These are phyloP conservation scores for Limnephilus rhombicus DNA, from an alignment of 2,888 invertebrate genomes.

Conservation along the genomic window DNA sequence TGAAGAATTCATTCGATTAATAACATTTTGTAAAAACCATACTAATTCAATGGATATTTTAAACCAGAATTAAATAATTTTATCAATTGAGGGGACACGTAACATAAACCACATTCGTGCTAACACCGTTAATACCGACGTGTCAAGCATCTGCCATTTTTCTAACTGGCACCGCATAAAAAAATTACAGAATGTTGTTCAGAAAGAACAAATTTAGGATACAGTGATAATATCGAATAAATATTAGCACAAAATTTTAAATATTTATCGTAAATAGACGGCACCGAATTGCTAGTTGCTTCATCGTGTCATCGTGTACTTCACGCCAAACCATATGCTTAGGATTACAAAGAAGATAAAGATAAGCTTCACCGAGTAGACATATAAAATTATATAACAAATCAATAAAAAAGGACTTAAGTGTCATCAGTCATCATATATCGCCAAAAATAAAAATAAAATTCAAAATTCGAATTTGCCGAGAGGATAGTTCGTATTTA, in stretches of 20 bases:
- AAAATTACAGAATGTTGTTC: not conserved
- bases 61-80: not conserved
- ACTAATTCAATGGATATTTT: not conserved
- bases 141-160: not conserved
- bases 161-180: not conserved
- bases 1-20: too few species aligned
- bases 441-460: not conserved
- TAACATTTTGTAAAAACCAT: not conserved
- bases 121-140: not conserved
- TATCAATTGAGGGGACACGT: not conserved
- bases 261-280: not conserved
- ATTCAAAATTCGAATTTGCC: conserved; percentile 46
- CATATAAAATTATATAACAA: not conserved
- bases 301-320: not conserved
- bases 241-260: not conserved
- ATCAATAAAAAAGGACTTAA: not conserved
- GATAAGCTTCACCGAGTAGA: not conserved
- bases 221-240: not conserved
- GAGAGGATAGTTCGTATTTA: conserved; percentile 55
- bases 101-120: not conserved
- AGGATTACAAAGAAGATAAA: not conserved
- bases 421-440: too few species aligned
- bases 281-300: not conserved
- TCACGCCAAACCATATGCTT: not conserved
- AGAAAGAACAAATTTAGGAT: not conserved